Conservation (phyloP, 2,888 invertebrate genomes). For the Tenodera sinensis region DNA sequence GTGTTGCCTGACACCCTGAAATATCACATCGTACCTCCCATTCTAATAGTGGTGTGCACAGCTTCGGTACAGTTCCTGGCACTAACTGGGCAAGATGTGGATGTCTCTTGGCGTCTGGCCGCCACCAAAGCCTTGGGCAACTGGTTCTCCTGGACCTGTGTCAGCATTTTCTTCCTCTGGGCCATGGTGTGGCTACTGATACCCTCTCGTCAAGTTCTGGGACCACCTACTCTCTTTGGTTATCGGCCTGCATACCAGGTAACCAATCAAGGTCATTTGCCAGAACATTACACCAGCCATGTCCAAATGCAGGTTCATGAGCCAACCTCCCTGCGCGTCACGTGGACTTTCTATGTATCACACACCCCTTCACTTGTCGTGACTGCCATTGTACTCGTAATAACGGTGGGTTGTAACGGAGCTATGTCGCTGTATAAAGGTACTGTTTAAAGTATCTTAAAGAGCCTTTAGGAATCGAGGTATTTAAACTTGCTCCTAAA, state of each 20-base stretch:
- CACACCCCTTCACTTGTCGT: too few species aligned
- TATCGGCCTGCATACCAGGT: constrained; percentile 43
- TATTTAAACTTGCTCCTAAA: too few species aligned
- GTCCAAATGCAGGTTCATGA: too few species aligned
- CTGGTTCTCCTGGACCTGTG: constrained; percentile 39
- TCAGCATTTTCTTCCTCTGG: constrained; percentile 40
- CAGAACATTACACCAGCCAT: too few species aligned
- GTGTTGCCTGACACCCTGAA: constrained; percentile 32
- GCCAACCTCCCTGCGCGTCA: too few species aligned
- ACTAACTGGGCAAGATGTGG: constrained; percentile 36
- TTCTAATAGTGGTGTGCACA: constrained; percentile 41
- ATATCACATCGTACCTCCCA: constrained; percentile 39
- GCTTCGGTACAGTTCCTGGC: constrained; percentile 39
- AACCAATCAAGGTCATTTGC: background rate
- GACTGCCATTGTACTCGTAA: too few species aligned
- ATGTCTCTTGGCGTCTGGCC: constrained; percentile 31
- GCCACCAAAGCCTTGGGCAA: constrained; percentile 36
- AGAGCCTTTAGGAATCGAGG: too few species aligned
- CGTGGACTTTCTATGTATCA: too few species aligned
- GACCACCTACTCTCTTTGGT: constrained; percentile 49
- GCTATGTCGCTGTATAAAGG: too few species aligned
- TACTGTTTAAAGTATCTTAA: too few species aligned
- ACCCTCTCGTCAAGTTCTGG: constrained; percentile 42
- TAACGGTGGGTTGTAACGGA: too few species aligned
- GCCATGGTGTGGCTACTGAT: constrained; percentile 46